A percentile compares a stretch with the other conserved stretches of the same genome.
These are phyloP conservation scores for Tachysurus fulvidraco DNA, from an alignment of 2,113 vertebrate genomes.

Conservation along the genomic window DNA sequence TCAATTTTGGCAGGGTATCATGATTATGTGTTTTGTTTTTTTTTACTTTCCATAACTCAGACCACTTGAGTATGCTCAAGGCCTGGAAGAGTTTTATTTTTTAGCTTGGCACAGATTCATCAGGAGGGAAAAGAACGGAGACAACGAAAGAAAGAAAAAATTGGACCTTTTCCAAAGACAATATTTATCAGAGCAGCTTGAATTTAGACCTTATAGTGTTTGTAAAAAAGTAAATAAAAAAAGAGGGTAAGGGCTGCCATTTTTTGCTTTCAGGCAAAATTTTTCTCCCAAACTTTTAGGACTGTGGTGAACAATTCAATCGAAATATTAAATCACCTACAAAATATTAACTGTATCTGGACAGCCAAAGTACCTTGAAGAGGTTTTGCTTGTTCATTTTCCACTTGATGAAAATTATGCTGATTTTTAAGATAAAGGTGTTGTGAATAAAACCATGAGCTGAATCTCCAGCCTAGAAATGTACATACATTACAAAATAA, in stretches of 20 bases:
- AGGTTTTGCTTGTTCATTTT: constrained; percentile 7
- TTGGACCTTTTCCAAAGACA: constrained; percentile 71
- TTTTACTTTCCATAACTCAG: constrained; percentile 68
- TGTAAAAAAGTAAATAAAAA: constrained; percentile 57
- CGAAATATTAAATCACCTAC: constrained; percentile 61
- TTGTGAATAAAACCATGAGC: constrained; percentile 3
- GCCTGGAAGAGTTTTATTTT: constrained; percentile 65
- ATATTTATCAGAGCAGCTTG: constrained; percentile 75
- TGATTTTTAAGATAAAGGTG: constrained; percentile 26
- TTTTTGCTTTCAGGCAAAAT: constrained; percentile 57
- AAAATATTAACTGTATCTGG: constrained; percentile 10
- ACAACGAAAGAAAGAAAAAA: constrained; percentile 55
- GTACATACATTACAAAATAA: constrained; percentile 20
- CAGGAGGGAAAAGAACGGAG: constrained; percentile 55
- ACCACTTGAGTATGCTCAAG: constrained; percentile 70
- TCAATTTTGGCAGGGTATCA: constrained; percentile 62
- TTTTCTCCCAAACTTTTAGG: constrained; percentile 53
- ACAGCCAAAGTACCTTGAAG: constrained; percentile 11
- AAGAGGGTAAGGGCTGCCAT: not conserved
- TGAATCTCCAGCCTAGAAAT: not conserved
- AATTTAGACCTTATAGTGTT: constrained; percentile 69
- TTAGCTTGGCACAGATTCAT: constrained; percentile 68
- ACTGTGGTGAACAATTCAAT: constrained; percentile 60
- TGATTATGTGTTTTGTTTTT: constrained; percentile 28
- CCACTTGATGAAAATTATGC: not conserved